Evolutionary conservation across 2,888 invertebrate species (phyloP).

Genomic region (Drosophila histrio): DNA sequence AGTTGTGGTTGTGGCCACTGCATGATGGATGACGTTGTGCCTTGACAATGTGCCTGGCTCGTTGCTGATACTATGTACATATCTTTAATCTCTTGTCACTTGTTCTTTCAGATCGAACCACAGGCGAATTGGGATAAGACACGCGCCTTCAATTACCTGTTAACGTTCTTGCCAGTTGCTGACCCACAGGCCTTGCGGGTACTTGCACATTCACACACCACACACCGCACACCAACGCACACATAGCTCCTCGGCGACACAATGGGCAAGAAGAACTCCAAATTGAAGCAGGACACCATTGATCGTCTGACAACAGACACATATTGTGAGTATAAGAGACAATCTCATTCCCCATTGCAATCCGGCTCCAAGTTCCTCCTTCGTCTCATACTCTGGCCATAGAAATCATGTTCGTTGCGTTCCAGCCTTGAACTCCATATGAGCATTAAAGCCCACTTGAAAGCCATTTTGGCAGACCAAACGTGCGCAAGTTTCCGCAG

Average conservation of each 20-base stretch:
- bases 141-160: conserved; percentile 70
- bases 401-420: conserved; percentile 51
- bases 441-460: conserved; percentile 60
- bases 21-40: conserved; percentile 51
- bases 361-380: background rate
- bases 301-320: conserved; percentile 95
- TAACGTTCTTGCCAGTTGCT: conserved; percentile 34
- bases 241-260: conserved; percentile 71
- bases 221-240: background rate
- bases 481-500: conserved; percentile 51
- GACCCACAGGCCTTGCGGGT: conserved; percentile 25
- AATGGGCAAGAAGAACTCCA: conserved; percentile 98
- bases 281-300: conserved; percentile 97
- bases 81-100: conserved; percentile 56
- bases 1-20: conserved; percentile 10
- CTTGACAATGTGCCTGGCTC: conserved; percentile 41
- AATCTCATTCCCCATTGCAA: background rate
- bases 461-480: conserved; percentile 70
- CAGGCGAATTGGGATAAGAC: conserved; percentile 63
- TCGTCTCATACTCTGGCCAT: background rate
- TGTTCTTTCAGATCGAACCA: conserved; percentile 62
- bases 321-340: conserved; percentile 91
- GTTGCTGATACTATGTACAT: conserved; percentile 16
- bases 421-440: conserved; percentile 67
- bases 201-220: background rate